Base-by-base conservation (phyloP, 2,797 vertebrate species). In the Alfaro cultratus region DNA sequence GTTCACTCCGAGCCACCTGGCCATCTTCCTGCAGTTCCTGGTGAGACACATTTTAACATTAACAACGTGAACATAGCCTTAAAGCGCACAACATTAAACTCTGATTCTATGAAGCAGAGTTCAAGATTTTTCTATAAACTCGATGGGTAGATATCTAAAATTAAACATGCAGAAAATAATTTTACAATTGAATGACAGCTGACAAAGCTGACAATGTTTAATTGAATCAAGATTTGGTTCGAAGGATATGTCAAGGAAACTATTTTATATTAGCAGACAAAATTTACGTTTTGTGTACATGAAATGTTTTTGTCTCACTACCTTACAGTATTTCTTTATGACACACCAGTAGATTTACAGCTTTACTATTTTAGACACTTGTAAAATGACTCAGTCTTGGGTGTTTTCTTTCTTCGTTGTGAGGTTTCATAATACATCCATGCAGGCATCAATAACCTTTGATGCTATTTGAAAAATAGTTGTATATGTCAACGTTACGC, bases 1-100 rank as follows among this genome's bases (percentile, higher is more conserved):
- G 13, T 99, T 99, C 86, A 96, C 96, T 0, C 97, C 97, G 0
- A 92, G 96, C 36, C 97, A 99, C 90, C 41, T 98, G 4, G 96
- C 85, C 0, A 97, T 99, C 84, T 91, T 96, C 47, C 92, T 99
- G 73, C 97, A 99, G 92, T 99, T 96, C 88, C 94, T 99, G 91
- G 98, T 95, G 49, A 93, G 93, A 78, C 9, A 39, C 0, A 67
- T 34, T 71, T 29, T 43, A 5, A 29, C 41, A 29, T 71, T 29
- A 18, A 8, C 41, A 29, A 26, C 3, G 51, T 53, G 26, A 70
- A n/a, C 41, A 15, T 43, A 70, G 67, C 23, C 5, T 1, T 26
- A 26, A 12, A 43, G 39, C 21, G 12, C 64, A 68, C 34, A 70
- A n/a, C 5, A 70, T n/a, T 23, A 41, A 70, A 43, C 62, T 64